Percentiles rank a stretch among this genome's conserved stretches.
Conservation (phyloP, 2,113 vertebrate species). For the Microcebus jonahi region DNA sequence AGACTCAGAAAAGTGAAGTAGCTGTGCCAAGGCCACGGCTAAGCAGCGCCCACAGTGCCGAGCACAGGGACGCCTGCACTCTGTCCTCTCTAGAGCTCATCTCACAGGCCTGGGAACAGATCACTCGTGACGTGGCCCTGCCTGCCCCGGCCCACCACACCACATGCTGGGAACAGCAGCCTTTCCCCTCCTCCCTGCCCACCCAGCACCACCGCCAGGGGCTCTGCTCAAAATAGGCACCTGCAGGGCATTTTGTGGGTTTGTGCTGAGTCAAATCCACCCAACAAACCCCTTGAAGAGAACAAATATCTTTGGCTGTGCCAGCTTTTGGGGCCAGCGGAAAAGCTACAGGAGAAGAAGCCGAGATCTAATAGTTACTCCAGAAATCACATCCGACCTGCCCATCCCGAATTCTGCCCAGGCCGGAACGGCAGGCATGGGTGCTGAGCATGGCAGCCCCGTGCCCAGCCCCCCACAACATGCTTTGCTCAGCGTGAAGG, state of each 20-base stretch:
- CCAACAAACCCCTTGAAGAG: not conserved
- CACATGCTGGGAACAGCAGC: too few species aligned
- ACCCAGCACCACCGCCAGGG: not conserved
- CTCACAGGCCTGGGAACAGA: not conserved
- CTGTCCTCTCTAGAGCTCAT: not conserved
- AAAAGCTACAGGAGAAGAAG: not conserved
- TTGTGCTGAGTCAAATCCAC: not conserved
- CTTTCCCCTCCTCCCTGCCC: not conserved
- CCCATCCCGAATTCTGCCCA: not conserved
- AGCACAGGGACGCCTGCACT: accelerated
- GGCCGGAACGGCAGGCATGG: accelerated
- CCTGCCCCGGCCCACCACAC: accelerated
- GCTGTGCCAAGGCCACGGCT: not conserved
- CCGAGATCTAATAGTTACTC: not conserved
- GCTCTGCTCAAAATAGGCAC: not conserved
- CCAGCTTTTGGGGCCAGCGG: not conserved
- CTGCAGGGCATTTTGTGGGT: not conserved
- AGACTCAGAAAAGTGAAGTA: not conserved
- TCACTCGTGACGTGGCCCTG: not conserved
- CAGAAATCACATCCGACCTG: not conserved
- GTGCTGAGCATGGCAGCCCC: accelerated
- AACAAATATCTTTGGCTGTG: not conserved
- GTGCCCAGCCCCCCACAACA: not conserved
- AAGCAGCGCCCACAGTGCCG: not conserved
- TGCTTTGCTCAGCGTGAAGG: not conserved